These are phyloP conservation scores for Rhynchophorus ferrugineus DNA, from an alignment of 1,140 invertebrate species.

Conservation along the genomic window DNA sequence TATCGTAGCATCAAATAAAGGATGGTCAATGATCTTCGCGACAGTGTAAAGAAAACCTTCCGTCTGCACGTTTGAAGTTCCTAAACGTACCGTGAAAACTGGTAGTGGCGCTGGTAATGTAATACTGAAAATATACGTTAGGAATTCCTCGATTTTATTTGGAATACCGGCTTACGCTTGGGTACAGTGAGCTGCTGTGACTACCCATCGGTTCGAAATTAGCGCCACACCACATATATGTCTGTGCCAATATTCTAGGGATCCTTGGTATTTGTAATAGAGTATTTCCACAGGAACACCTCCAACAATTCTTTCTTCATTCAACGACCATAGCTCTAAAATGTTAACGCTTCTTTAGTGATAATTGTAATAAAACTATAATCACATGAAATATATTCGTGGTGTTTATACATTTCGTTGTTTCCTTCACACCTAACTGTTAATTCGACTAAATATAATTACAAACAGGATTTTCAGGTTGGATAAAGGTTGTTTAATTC, in stretches of 20 bases:
- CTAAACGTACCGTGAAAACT: conserved; percentile 3
- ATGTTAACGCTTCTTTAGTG: too few species aligned
- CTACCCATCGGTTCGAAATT: not conserved
- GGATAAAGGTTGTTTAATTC: too few species aligned
- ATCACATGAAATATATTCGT: too few species aligned
- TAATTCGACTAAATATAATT: too few species aligned
- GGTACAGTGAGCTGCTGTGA: not conserved
- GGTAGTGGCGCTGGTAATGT: too few species aligned
- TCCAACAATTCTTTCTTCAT: not conserved
- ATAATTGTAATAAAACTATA: too few species aligned
- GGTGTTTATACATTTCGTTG: too few species aligned
- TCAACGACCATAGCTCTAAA: too few species aligned
- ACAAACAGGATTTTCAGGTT: too few species aligned
- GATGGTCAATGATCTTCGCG: conserved; percentile 1
- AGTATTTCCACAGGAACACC: not conserved
- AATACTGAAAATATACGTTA: too few species aligned
- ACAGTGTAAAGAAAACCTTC: not conserved
- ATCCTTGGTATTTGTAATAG: not conserved
- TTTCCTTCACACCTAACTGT: too few species aligned
- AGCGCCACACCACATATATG: not conserved
- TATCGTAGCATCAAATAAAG: not conserved
- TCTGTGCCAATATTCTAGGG: not conserved
- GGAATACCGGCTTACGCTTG: not conserved
- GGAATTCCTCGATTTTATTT: too few species aligned
- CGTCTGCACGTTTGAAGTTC: not conserved